phyloP scores from a whole-genome alignment of 2,888 invertebrate genomes.

The Drosophila koepferae region DNA sequence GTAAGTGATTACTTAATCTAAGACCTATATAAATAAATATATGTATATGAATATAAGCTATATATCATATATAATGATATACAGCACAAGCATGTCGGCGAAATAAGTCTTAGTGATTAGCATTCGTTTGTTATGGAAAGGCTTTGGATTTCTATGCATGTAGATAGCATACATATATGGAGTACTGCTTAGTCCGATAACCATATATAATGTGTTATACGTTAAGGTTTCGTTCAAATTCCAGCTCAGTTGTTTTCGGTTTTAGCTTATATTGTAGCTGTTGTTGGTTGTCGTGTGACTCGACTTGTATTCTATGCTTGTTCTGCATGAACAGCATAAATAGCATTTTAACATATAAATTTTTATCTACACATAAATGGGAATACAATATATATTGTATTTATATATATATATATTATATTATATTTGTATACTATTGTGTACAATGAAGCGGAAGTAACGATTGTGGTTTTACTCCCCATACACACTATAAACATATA shows the following conservation, averaged over 20 bases:
- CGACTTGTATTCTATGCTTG: constrained; percentile 30
- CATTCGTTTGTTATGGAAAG: background rate
- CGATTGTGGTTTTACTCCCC: constrained; percentile 20
- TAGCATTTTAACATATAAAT: constrained; percentile 4
- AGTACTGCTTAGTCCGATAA: constrained; percentile 40
- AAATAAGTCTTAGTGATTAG: constrained; percentile 27
- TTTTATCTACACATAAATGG: constrained; percentile 4
- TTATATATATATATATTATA: constrained; percentile 2
- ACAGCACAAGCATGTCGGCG: background rate
- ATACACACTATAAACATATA: background rate
- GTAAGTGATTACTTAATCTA: no score
- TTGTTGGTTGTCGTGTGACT: constrained; percentile 12
- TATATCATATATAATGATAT: constrained; percentile 4
- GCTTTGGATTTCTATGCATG: background rate
- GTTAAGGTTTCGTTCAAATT: constrained; percentile 24
- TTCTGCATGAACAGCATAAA: constrained; percentile 57
- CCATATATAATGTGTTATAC: constrained; percentile 28
- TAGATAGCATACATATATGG: constrained; percentile 1
- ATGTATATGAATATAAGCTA: background rate
- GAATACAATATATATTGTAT: background rate
- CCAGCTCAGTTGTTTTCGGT: constrained; percentile 21
- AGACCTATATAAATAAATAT: no score
- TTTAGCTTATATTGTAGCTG: background rate
- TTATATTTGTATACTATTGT: background rate
- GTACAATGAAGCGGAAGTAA: constrained; percentile 44